These are phyloP conservation scores for Diadumene lineata DNA, from an alignment of 92 coral and sea anemone species.

Conservation along the genomic window DNA sequence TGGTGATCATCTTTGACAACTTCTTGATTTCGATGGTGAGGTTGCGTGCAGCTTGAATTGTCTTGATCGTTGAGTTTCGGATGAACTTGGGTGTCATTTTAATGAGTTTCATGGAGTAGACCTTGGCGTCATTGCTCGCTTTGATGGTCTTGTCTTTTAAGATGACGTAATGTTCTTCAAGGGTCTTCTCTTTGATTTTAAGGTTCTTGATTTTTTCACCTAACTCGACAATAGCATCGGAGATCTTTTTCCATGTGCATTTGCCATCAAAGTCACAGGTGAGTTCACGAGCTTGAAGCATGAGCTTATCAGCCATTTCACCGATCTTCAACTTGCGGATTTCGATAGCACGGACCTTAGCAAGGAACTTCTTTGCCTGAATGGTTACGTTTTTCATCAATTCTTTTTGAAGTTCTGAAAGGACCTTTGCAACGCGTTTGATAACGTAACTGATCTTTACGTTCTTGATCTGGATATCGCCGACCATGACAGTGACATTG, in stretches of 20 bases:
- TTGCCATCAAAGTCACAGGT: constrained; percentile 72
- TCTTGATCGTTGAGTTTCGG: constrained; percentile 69
- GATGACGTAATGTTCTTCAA: constrained; percentile 28
- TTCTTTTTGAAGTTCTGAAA: constrained; percentile 50
- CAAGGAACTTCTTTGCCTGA: constrained; percentile 47
- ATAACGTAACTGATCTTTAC: constrained; percentile 47
- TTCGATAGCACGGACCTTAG: constrained; percentile 64
- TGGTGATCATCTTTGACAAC: constrained; percentile 36
- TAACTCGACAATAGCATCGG: constrained; percentile 41
- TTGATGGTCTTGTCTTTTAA: constrained; percentile 40
- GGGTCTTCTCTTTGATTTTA: constrained; percentile 47
- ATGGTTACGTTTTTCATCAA: constrained; percentile 45
- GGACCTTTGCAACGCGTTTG: constrained; percentile 43
- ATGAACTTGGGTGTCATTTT: constrained; percentile 59
- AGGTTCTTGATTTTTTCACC: constrained; percentile 39
- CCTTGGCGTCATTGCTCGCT: constrained; percentile 12
- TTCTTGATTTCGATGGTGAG: constrained; percentile 53
- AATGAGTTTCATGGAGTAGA: constrained; percentile 55
- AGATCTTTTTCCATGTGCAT: constrained; percentile 64
- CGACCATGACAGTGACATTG: constrained; percentile 67
- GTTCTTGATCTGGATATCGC: constrained; percentile 58
- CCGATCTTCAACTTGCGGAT: constrained; percentile 72
- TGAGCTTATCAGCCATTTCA: constrained; percentile 58
- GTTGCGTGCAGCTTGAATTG: constrained; percentile 66
- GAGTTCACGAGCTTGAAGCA: constrained; percentile 44